A percentile compares a stretch with the other conserved stretches of the same genome.
Conservation (phyloP, 2,113 vertebrate species). For the Phaethon lepturus region DNA sequence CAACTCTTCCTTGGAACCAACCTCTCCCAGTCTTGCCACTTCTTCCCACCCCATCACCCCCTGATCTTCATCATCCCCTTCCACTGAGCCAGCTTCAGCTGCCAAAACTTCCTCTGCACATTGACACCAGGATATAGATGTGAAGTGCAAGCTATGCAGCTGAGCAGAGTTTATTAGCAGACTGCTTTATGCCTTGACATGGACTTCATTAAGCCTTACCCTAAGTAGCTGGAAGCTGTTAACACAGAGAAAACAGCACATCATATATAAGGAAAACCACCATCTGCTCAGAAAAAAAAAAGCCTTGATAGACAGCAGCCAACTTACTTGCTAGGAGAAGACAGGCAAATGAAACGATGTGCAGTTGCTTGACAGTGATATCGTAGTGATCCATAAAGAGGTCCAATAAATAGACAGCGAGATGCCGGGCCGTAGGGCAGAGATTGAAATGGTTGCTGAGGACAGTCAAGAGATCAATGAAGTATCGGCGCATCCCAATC, state of each 20-base stretch:
- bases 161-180: neutral
- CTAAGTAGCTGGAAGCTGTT: neutral
- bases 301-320: neutral
- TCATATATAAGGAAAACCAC: neutral
- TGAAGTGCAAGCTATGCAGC: neutral
- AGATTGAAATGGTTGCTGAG: slow-evolving; percentile 87
- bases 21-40: neutral
- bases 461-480: slow-evolving; percentile 86
- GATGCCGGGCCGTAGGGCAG: slow-evolving; percentile 86
- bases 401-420: slow-evolving; percentile 90
- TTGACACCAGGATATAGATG: neutral
- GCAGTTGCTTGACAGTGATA: slow-evolving; percentile 85
- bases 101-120: neutral
- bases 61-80: neutral
- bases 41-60: neutral
- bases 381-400: slow-evolving; percentile 91
- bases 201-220: neutral
- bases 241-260: neutral
- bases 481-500: slow-evolving; percentile 89
- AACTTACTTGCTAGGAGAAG: slow-evolving; percentile 91
- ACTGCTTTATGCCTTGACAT: neutral
- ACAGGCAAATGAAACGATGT: slow-evolving; percentile 85
- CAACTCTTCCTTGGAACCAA: neutral
- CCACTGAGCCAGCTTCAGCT: neutral
- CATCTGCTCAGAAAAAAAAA: neutral